Conservation (phyloP, 1,140 invertebrate genomes). For the Aphis craccivora region DNA sequence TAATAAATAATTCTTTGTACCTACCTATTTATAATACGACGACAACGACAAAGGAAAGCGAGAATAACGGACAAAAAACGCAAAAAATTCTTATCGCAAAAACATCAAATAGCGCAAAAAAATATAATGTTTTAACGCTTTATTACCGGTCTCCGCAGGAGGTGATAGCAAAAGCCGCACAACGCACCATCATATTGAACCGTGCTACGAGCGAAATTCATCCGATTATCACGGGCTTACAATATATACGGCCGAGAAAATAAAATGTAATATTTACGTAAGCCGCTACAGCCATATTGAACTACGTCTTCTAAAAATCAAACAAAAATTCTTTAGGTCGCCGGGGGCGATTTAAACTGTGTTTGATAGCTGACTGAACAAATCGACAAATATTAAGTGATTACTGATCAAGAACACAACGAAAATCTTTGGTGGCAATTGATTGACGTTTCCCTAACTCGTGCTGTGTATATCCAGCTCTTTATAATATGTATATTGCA, state of each 20-base stretch:
- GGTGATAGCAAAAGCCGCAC: not conserved
- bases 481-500: too few species aligned
- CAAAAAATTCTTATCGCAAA: conserved; percentile 29
- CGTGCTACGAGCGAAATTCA: not conserved
- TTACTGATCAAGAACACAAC: too few species aligned
- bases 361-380: not conserved
- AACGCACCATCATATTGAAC: not conserved
- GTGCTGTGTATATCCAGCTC: too few species aligned
- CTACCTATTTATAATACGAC: not conserved
- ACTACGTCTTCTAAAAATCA: not conserved
- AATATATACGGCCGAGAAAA: not conserved
- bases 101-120: conserved; percentile 13
- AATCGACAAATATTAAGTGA: too few species aligned
- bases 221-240: not conserved
- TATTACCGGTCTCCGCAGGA: not conserved
- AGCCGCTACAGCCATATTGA: not conserved
- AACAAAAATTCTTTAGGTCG: not conserved
- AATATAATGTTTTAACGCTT: conserved; percentile 20
- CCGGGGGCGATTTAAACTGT: not conserved
- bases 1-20: not conserved
- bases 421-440: too few species aligned
- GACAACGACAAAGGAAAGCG: not conserved
- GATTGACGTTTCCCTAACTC: too few species aligned
- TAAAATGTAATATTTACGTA: not conserved
- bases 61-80: not conserved